Base-by-base conservation (phyloP, 2,888 invertebrate genomes). In the Hermodice carunculata region DNA sequence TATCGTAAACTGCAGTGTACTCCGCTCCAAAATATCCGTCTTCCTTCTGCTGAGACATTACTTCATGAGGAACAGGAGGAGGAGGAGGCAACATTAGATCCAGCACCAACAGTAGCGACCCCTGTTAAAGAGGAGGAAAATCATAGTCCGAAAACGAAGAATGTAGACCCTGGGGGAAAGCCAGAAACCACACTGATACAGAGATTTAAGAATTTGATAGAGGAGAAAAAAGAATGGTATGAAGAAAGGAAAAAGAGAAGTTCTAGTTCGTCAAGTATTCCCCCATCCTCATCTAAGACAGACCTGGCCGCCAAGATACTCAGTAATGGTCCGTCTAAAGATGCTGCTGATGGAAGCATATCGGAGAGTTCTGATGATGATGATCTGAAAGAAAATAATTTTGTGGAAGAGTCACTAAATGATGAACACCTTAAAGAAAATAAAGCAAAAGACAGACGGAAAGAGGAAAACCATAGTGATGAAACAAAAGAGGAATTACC, bases 1-100 rank as follows among this genome's bases (percentile, higher is more conserved):
- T 67, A 78, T 42, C 69, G 80, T 11, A 74, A 75, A 53, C 63
- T 80, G n/a, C 72, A 76, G 46, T 66, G 71, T 19, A 80, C 80
- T 0, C 79, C 78, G 1, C 66, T 82, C 1, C 29, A 74, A 70
- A 40, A 32, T 58, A 34, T 60, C 62, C 46, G 65, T 61, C 42
- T 56, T 48, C 24, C 68, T 64, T 31, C 63, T 60, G 59, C 52
- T 56, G 24, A 6, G 29, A 31, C n/a, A n/a, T n/a, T n/a, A n/a
- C n/a, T n/a, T n/a, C n/a, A n/a, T n/a, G 24, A 6, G 29, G 43
- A 32, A 22, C 43, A 14, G 32, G 53, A 54, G 6, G 46, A 60
- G 19, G 11, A 11, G 17, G 19, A 6, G 3, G 40, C 49, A 1
- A 11, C 3, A 48, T 29, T 51, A 8, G 32, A 19, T 19, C 19